phyloP scores from a whole-genome alignment of 2,888 invertebrate species.

The Caenorhabditis parvicauda region DNA sequence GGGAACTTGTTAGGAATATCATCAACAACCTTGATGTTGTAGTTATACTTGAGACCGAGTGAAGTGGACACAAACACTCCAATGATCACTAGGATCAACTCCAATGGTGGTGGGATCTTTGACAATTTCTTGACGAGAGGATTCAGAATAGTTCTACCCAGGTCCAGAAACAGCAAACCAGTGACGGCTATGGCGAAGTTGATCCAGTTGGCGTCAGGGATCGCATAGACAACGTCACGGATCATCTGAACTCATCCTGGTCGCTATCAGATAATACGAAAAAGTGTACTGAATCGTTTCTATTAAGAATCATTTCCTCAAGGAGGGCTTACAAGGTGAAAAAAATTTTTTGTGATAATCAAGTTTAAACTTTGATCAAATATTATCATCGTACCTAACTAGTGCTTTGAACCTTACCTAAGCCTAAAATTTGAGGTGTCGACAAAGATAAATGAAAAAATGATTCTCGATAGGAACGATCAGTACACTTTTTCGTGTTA shows the following conservation, averaged over 20 bases:
- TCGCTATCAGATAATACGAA: no score
- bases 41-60: slow-evolving; percentile 60
- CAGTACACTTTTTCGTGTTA: no score
- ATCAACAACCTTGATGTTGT: slow-evolving; percentile 64
- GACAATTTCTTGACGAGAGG: slow-evolving; percentile 48
- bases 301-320: no score
- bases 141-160: slow-evolving; percentile 51
- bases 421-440: no score
- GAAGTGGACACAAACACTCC: slow-evolving; percentile 64
- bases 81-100: slow-evolving; percentile 62
- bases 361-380: no score
- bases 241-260: slow-evolving; percentile 35
- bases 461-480: no score
- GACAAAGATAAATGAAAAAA: no score
- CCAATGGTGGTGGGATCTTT: slow-evolving; percentile 55
- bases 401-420: no score
- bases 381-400: no score
- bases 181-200: slow-evolving; percentile 44
- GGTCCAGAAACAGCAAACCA: slow-evolving; percentile 48
- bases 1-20: slow-evolving; percentile 64
- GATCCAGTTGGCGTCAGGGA: slow-evolving; percentile 36
- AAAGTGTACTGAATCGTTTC: no score
- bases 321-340: no score
- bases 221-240: slow-evolving; percentile 31
- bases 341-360: no score